These are phyloP conservation scores for Sphecodes monilicornis DNA, from an alignment of 2,888 invertebrate species.

Conservation along the genomic window DNA sequence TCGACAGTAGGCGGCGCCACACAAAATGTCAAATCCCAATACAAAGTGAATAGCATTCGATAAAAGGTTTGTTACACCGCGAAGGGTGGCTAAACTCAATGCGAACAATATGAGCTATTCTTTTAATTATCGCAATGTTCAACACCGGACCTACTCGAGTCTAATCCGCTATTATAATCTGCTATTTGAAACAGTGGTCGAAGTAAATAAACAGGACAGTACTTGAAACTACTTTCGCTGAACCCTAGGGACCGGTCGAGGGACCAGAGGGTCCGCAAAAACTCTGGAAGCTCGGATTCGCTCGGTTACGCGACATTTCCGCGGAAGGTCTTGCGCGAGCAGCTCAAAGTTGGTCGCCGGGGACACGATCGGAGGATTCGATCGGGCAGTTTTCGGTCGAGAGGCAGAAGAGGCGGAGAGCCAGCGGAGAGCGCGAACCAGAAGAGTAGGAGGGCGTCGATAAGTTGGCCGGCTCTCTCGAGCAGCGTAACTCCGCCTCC, in stretches of 20 bases:
- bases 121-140: too few relatives aligned
- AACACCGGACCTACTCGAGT: too few relatives aligned
- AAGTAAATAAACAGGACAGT: not conserved
- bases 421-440: constrained; percentile 15
- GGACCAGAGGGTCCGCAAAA: not conserved
- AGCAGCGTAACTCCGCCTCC: constrained; percentile 66
- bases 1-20: too few relatives aligned
- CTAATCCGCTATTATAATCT: too few relatives aligned
- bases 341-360: not conserved
- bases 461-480: constrained; percentile 44
- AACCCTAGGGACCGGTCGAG: not conserved
- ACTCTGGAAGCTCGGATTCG: not conserved
- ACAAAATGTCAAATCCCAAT: too few relatives aligned
- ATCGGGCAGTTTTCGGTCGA: constrained; percentile 14
- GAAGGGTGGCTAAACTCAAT: too few relatives aligned
- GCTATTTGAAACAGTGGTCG: too few relatives aligned
- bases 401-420: constrained; percentile 40
- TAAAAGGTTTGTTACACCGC: too few relatives aligned
- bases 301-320: not conserved
- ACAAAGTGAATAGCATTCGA: too few relatives aligned
- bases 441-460: constrained; percentile 56
- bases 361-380: constrained; percentile 13
- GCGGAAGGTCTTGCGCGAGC: not conserved
- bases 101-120: too few relatives aligned
- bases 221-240: not conserved